These are phyloP conservation scores for Polypedilum pembai DNA, from an alignment of 1,140 invertebrate species.

Conservation along the genomic window DNA sequence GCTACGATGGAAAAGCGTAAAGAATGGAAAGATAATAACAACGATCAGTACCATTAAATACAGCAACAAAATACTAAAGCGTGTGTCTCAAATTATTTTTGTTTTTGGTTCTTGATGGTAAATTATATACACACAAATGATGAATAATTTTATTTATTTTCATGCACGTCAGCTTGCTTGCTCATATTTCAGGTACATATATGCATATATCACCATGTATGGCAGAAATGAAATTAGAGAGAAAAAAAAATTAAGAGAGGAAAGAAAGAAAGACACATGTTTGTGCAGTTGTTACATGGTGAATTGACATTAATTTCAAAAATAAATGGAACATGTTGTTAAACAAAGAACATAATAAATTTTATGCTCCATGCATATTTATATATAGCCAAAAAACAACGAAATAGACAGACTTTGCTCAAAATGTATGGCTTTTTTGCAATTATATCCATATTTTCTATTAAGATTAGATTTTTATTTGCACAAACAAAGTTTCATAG, in stretches of 20 bases:
- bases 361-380: background rate
- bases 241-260: background rate
- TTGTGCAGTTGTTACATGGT: background rate
- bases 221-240: no score
- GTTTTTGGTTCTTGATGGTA: background rate
- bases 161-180: background rate
- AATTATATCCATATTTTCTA: no score
- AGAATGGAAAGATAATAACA: background rate
- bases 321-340: slow-evolving; percentile 9
- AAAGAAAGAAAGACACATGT: slow-evolving; percentile 8
- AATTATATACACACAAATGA: background rate
- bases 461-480: no score
- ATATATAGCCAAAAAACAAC: background rate
- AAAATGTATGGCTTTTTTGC: no score
- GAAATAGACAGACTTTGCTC: background rate
- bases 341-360: slow-evolving; percentile 12
- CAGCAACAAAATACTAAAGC: background rate
- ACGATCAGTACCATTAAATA: background rate
- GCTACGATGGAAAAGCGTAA: background rate
- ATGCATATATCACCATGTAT: slow-evolving; percentile 3
- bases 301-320: slow-evolving; percentile 3
- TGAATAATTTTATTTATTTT: background rate
- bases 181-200: slow-evolving; percentile 2
- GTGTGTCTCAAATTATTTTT: slow-evolving; percentile 1
- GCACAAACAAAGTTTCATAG: no score